These are phyloP conservation scores for Orthonychiurus folsomi DNA, from an alignment of 2,888 invertebrate species.

Conservation along the genomic window DNA sequence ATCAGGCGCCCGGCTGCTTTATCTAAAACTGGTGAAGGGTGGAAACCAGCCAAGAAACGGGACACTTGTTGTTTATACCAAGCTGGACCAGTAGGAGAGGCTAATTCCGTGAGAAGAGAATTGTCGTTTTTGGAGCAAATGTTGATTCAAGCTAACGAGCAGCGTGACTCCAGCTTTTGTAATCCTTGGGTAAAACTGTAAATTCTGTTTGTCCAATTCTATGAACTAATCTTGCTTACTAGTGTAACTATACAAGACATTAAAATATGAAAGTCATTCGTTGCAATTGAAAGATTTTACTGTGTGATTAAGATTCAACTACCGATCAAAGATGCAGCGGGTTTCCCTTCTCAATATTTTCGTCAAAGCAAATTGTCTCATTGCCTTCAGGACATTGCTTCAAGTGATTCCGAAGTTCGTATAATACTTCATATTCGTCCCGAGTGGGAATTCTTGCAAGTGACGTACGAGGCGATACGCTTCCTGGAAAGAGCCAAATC, in stretches of 20 bases:
- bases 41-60: not conserved
- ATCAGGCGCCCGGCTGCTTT: no score
- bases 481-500: constrained; percentile 31
- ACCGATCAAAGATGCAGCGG: no score
- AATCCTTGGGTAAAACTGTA: no score
- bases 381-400: constrained; percentile 37
- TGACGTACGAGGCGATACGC: constrained; percentile 28
- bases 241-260: no score
- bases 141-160: constrained; percentile 27
- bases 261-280: no score
- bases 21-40: not conserved
- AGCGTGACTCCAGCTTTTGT: no score
- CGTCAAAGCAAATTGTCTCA: constrained; percentile 35
- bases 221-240: no score
- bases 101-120: constrained; percentile 32
- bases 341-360: constrained; percentile 25
- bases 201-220: no score
- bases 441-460: constrained; percentile 22
- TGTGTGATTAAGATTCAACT: constrained; percentile 16
- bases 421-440: constrained; percentile 34
- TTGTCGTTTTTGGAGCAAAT: constrained; percentile 35
- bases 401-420: constrained; percentile 25
- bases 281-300: no score
- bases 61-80: not conserved
- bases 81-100: constrained; percentile 26